Evolutionary conservation across 2,888 invertebrate genomes (phyloP).

Genomic region (Lissocephala sabroskyi): DNA sequence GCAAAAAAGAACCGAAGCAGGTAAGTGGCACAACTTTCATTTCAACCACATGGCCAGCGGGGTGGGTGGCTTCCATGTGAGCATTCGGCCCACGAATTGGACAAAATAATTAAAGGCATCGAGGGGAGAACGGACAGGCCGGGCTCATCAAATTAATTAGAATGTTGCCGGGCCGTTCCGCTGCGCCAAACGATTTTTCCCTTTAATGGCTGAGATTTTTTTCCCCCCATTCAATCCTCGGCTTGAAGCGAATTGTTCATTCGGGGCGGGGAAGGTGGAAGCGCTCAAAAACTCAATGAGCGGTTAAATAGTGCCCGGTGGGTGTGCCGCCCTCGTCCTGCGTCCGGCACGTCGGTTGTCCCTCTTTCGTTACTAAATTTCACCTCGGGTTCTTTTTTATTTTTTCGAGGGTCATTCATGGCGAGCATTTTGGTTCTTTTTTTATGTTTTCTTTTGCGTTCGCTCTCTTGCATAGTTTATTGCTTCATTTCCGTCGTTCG

Average conservation of each 20-base stretch:
- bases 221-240: slow-evolving; percentile 6
- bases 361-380: slow-evolving; percentile 1
- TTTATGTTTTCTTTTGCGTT: slow-evolving; percentile 14
- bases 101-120: too few species aligned
- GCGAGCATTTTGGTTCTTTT: slow-evolving; percentile 21
- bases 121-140: background rate
- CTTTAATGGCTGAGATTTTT: background rate
- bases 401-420: slow-evolving; percentile 29
- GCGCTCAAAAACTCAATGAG: slow-evolving; percentile 35
- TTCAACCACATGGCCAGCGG: background rate
- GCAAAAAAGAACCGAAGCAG: background rate
- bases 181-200: background rate
- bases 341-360: slow-evolving; percentile 15
- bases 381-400: slow-evolving; percentile 19
- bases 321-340: too few species aligned
- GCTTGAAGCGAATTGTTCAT: slow-evolving; percentile 9
- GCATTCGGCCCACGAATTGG: too few species aligned
- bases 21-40: background rate
- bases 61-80: background rate
- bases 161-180: slow-evolving; percentile 16
- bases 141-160: slow-evolving; percentile 52
- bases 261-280: slow-evolving; percentile 32
- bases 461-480: slow-evolving; percentile 37
- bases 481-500: slow-evolving; percentile 48
- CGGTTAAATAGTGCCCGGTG: slow-evolving; percentile 38